Evolutionary conservation across 2,888 invertebrate genomes (phyloP).

Genomic region (Steinernema scapterisci): DNA sequence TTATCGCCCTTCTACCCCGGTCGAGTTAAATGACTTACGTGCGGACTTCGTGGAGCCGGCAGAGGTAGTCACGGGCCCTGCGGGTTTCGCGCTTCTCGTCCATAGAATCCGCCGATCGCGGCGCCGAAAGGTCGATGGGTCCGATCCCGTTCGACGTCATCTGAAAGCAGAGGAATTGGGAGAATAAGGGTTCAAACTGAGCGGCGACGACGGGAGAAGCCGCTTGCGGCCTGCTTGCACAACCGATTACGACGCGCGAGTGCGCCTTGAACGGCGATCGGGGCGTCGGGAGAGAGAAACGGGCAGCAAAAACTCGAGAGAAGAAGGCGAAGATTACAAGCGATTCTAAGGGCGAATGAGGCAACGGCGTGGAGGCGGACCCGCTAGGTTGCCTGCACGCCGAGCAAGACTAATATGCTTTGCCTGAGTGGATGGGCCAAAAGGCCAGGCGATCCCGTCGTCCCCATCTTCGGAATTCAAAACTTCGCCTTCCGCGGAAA

Average conservation of each 20-base stretch:
- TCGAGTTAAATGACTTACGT: constrained; percentile 70
- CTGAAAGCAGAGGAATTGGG: not conserved
- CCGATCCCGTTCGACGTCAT: constrained; percentile 14
- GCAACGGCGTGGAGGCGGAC: not conserved
- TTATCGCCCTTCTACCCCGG: not conserved
- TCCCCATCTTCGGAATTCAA: not conserved
- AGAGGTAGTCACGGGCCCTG: constrained; percentile 80
- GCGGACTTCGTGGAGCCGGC: constrained; percentile 80
- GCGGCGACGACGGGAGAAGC: not conserved
- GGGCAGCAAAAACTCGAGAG: not conserved
- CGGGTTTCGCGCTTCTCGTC: constrained; percentile 77
- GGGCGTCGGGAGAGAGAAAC: not conserved
- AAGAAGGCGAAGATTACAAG: not conserved
- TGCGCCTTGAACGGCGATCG: constrained; percentile 19
- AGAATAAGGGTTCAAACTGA: not conserved
- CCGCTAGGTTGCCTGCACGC: not conserved
- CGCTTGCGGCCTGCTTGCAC: constrained; percentile 17
- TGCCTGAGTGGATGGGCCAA: not conserved
- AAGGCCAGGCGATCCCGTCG: not conserved
- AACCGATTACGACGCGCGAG: constrained; percentile 28
- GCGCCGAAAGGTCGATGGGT: constrained; percentile 16
- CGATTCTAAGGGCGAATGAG: not conserved
- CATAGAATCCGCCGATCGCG: constrained; percentile 69
- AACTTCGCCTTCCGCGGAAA: not conserved
- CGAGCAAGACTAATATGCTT: not conserved